These are phyloP conservation scores for Lysiphlebus fabarum DNA, from an alignment of 1,140 invertebrate species.

Conservation along the genomic window DNA sequence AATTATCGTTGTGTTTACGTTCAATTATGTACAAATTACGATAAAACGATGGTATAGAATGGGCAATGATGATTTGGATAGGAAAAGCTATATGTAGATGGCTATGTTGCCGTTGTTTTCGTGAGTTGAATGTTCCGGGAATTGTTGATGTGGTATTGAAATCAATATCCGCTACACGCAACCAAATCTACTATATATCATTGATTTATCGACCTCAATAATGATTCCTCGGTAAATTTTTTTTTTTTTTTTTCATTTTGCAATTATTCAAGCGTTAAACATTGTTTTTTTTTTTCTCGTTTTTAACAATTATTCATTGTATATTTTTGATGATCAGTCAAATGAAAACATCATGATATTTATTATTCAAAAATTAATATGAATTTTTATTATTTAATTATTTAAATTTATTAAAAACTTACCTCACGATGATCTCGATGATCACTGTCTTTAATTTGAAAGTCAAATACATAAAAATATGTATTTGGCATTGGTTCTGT, in stretches of 20 bases:
- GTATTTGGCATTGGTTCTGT: conserved; percentile 61
- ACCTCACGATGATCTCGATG: conserved; percentile 87
- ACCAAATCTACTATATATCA: too few relatives aligned
- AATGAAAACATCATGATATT: too few relatives aligned
- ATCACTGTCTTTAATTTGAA: conserved; percentile 88
- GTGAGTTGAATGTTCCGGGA: not conserved
- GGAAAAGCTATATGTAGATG: not conserved
- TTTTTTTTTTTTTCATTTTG: too few relatives aligned
- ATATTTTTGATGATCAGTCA: too few relatives aligned
- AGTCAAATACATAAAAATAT: conserved; percentile 91
- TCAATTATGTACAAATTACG: conserved; percentile 34
- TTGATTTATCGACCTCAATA: too few relatives aligned
- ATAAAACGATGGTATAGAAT: not conserved
- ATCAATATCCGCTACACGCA: conserved; percentile 25
- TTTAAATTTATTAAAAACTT: conserved; percentile 28
- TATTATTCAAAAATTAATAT: too few relatives aligned
- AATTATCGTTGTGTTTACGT: conserved; percentile 34
- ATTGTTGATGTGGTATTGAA: conserved; percentile 17
- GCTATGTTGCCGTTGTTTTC: conserved; percentile 3
- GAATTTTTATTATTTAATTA: not conserved
- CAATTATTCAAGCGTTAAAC: too few relatives aligned
- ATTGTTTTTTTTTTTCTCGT: not conserved
- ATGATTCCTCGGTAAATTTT: too few relatives aligned
- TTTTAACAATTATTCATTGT: too few relatives aligned
- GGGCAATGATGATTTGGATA: not conserved